phyloP scores from a whole-genome alignment of 2,797 vertebrate genomes.

The Sandelia bainsii region DNA sequence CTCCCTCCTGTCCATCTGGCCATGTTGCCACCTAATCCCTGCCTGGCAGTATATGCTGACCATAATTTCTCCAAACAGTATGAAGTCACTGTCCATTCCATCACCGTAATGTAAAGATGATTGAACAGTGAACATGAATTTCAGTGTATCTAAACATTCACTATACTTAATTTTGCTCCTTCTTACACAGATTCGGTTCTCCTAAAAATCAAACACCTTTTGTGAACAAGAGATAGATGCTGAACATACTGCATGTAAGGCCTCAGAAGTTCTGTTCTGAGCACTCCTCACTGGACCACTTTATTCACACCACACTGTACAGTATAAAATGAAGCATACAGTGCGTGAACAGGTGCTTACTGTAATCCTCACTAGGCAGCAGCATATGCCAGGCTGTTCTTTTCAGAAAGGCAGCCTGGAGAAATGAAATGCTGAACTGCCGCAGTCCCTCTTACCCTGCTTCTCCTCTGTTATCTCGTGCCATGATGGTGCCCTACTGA shows the following conservation, averaged over 20 bases:
- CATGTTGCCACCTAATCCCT: conserved; percentile 19
- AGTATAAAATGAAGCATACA: conserved; percentile 48
- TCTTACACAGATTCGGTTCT: not conserved
- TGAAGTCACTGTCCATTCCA: not conserved
- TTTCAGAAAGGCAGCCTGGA: conserved; percentile 68
- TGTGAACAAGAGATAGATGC: not conserved
- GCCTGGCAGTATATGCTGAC: conserved; percentile 16
- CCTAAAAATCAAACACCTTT: not conserved
- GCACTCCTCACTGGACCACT: conserved; percentile 25
- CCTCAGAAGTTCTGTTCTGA: conserved; percentile 17
- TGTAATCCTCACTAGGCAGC: conserved; percentile 75
- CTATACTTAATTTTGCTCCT: not conserved
- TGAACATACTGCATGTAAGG: conserved; percentile 5
- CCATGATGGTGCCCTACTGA: conserved; percentile 45
- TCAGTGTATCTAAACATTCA: not conserved
- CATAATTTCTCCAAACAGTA: not conserved
- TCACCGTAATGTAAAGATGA: not conserved
- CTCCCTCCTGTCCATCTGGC: conserved; percentile 7
- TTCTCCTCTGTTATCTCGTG: conserved; percentile 52
- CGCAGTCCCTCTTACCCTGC: conserved; percentile 35
- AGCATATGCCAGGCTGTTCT: conserved; percentile 76
- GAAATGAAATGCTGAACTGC: conserved; percentile 68
- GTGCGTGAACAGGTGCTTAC: conserved; percentile 71
- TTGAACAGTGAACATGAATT: not conserved
- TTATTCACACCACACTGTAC: conserved; percentile 9